A percentile compares a stretch with the other conserved stretches of the same genome.
These are phyloP conservation scores for Dromaius novaehollandiae DNA, from an alignment of 2,113 vertebrate genomes.

Conservation along the genomic window DNA sequence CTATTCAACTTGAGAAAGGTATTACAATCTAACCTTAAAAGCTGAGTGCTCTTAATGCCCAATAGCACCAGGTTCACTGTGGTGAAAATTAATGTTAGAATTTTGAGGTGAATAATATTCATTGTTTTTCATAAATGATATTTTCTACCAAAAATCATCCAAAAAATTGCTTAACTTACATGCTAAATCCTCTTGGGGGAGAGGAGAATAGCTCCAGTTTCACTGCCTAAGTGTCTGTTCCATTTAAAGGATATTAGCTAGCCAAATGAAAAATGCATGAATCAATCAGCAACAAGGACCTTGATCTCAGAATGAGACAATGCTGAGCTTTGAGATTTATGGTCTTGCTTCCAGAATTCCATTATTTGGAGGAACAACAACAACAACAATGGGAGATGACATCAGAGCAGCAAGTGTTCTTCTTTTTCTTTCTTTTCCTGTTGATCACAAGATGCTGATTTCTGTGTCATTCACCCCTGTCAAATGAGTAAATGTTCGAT, in stretches of 20 bases:
- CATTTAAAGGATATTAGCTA: conserved; percentile 75
- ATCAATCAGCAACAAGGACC: conserved; percentile 63
- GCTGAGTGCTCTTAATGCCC: not conserved
- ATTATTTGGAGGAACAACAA: conserved; percentile 73
- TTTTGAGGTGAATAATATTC: not conserved
- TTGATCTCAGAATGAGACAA: conserved; percentile 59
- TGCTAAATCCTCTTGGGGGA: not conserved
- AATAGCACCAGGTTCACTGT: not conserved
- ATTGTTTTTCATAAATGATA: not conserved
- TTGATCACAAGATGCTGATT: conserved; percentile 72
- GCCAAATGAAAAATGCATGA: conserved; percentile 67
- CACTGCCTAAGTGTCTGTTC: conserved; percentile 61
- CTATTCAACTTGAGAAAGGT: not conserved
- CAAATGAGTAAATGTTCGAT: not conserved
- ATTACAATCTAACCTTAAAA: not conserved
- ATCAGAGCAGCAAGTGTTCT: conserved; percentile 53
- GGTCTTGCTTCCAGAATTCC: conserved; percentile 69
- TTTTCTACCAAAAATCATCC: not conserved
- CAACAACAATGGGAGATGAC: conserved; percentile 75
- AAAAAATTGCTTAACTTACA: conserved; percentile 14
- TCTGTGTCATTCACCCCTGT: conserved; percentile 62
- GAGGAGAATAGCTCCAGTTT: conserved; percentile 17
- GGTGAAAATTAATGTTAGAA: not conserved
- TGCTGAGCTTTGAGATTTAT: conserved; percentile 77
- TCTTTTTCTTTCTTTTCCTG: conserved; percentile 60